Conservation (phyloP, 2,888 invertebrate species). For the Platynereis dumerilii region DNA sequence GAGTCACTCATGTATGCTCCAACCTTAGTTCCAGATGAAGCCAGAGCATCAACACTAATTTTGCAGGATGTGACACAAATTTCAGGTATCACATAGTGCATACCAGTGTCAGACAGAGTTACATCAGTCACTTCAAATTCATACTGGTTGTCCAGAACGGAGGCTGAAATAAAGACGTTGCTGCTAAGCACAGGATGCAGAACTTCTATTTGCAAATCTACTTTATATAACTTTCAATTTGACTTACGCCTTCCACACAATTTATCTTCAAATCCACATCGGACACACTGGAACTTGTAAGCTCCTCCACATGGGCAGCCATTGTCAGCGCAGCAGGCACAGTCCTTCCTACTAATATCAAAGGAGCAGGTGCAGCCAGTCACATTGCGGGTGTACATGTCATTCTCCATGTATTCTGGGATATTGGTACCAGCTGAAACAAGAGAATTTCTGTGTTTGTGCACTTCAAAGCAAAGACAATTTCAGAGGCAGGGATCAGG, state of each 20-base stretch:
- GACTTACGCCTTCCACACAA: not conserved
- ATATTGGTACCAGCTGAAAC: constrained; percentile 6
- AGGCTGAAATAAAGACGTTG: constrained; percentile 1
- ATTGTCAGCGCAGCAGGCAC: constrained; percentile 19
- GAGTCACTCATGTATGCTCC: constrained; percentile 9
- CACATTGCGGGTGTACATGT: constrained; percentile 16
- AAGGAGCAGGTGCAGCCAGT: constrained; percentile 19
- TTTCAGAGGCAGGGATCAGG: no score
- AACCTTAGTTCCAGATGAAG: not conserved
- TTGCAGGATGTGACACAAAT: constrained; percentile 13
- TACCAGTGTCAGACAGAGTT: not conserved
- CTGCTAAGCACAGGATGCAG: no score
- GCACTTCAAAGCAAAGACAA: not conserved
- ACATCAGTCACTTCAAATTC: constrained; percentile 8
- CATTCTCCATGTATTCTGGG: constrained; percentile 17
- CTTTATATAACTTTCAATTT: not conserved
- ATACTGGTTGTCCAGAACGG: constrained; percentile 8
- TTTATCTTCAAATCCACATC: constrained; percentile 15
- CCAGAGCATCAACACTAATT: constrained; percentile 3
- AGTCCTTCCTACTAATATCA: constrained; percentile 2
- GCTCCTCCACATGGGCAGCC: constrained; percentile 13
- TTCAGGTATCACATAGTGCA: constrained; percentile 11
- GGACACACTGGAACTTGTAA: constrained; percentile 23
- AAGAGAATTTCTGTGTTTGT: not conserved
- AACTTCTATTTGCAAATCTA: not conserved